A percentile compares a stretch with the other conserved stretches of the same genome.
These are phyloP conservation scores for Apodemia duryi DNA, from an alignment of 2,888 invertebrate genomes.

Conservation along the genomic window DNA sequence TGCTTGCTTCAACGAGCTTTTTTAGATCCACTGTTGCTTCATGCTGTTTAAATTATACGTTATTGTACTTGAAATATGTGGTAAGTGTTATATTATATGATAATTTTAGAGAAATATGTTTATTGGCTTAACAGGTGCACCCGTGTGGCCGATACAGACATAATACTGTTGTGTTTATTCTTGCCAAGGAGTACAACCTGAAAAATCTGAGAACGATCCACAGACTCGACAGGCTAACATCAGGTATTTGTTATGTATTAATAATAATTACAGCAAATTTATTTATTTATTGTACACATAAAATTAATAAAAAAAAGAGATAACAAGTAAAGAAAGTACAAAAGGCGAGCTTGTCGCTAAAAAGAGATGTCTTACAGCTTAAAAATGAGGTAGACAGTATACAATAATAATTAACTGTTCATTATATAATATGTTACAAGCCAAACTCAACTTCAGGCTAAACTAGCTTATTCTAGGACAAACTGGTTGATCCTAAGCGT, in stretches of 20 bases:
- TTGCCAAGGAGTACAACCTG: slow-evolving; percentile 97
- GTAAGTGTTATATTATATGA: not conserved
- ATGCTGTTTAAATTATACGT: not conserved
- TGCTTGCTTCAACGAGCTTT: slow-evolving; percentile 12
- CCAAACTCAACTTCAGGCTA: no score
- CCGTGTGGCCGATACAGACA: slow-evolving; percentile 98
- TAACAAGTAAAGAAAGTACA: no score
- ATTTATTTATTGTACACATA: no score
- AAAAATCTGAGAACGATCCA: slow-evolving; percentile 96
- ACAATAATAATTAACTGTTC: no score
- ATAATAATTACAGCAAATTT: no score
- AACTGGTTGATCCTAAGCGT: no score
- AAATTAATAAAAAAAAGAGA: no score
- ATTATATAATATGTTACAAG: no score
- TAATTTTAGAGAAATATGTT: slow-evolving; percentile 18
- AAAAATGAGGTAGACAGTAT: no score
- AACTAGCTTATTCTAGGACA: no score
- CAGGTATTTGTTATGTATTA: slow-evolving; percentile 71
- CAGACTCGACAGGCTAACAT: slow-evolving; percentile 97
- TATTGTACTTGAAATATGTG: not conserved
- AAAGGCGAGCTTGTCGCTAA: no score
- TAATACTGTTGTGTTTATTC: slow-evolving; percentile 97
- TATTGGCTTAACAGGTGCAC: slow-evolving; percentile 85
- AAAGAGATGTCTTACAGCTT: no score
- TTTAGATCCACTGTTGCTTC: slow-evolving; percentile 9